Conservation (phyloP, 2,888 invertebrate species). For the Allacma fusca region DNA sequence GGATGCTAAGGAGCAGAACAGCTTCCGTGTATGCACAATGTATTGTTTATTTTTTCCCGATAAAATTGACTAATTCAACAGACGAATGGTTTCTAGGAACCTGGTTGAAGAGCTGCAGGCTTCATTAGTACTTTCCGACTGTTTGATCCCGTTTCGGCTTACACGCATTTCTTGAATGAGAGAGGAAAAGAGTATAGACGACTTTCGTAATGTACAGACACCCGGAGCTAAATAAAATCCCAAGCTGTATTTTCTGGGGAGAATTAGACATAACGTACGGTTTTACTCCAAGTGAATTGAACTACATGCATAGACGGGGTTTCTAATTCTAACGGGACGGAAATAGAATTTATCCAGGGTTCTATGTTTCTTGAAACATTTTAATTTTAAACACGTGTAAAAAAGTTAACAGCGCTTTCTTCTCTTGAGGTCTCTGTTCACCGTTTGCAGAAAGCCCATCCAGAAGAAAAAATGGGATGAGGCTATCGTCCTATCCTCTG, state of each 20-base stretch:
- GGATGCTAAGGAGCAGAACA: no score
- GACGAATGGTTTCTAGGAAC: background rate
- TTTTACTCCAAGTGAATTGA: background rate
- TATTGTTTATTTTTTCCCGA: background rate
- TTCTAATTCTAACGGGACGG: background rate
- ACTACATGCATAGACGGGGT: background rate
- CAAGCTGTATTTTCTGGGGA: background rate
- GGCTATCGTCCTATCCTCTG: background rate
- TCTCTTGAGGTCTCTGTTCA: background rate
- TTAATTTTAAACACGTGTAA: conserved; percentile 22
- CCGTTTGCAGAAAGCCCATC: background rate
- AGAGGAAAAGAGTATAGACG: no score
- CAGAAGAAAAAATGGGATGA: background rate
- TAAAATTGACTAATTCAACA: background rate
- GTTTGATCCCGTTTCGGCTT: no score
- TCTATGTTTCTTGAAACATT: conserved; percentile 12
- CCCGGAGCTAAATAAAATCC: no score
- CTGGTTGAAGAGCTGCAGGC: background rate
- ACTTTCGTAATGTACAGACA: no score
- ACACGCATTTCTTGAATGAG: no score
- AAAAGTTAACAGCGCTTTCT: background rate
- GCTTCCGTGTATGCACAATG: no score
- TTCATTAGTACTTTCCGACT: background rate
- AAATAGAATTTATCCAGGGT: conserved; percentile 26
- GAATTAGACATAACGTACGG: background rate